phyloP scores from a whole-genome alignment of 2,888 invertebrate species.

The Minunthozetes semirufus region DNA sequence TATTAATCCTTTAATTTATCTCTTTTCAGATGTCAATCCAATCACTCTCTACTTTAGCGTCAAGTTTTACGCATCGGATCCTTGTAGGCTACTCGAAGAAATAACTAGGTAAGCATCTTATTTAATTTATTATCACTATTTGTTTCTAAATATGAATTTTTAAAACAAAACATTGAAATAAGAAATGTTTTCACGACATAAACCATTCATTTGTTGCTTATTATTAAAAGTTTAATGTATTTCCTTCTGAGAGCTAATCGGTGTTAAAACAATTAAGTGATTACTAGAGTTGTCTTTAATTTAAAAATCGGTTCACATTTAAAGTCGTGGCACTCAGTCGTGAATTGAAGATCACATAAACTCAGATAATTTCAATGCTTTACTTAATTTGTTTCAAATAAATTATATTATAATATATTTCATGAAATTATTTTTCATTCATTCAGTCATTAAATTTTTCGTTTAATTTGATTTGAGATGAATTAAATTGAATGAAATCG shows the following conservation, averaged over 20 bases:
- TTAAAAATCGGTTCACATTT: not conserved
- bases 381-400: too few species aligned
- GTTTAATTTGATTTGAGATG: not conserved
- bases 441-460: not conserved
- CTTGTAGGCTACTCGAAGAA: constrained; percentile 90
- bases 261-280: not conserved
- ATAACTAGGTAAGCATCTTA: constrained; percentile 67
- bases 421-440: not conserved
- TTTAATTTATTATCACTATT: too few species aligned
- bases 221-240: too few species aligned
- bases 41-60: constrained; percentile 92
- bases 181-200: too few species aligned
- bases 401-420: not conserved
- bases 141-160: too few species aligned
- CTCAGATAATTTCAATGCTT: too few species aligned
- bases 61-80: constrained; percentile 94
- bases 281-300: not conserved
- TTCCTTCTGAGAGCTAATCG: not conserved
- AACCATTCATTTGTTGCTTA: too few species aligned
- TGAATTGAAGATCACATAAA: not conserved
- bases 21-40: constrained; percentile 52
- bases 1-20: too few species aligned
- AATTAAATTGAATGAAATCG: not conserved
- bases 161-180: too few species aligned
- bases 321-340: constrained; percentile 2